Percentiles rank a stretch among this genome's conserved stretches.
Evolutionary conservation across 2,888 invertebrate genomes (phyloP).

Genomic region (Meliscaeva auricollis): DNA sequence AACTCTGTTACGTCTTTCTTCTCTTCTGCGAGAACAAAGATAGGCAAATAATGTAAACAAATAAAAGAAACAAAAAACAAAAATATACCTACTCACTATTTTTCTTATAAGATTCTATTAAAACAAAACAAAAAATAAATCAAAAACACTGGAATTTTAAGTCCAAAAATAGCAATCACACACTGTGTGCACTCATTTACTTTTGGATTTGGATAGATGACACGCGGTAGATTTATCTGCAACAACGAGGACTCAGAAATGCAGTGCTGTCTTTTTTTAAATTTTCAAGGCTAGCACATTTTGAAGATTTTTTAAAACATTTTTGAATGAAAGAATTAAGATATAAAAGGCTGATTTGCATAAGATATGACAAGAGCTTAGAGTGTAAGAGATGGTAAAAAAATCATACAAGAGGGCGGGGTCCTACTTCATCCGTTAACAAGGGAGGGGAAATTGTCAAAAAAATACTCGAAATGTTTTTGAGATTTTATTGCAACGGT

Average conservation of each 20-base stretch:
- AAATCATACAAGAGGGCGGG: no score
- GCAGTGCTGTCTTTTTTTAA: background rate
- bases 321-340: no score
- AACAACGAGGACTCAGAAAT: conserved; percentile 19
- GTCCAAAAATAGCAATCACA: conserved; percentile 67
- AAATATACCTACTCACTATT: no score
- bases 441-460: no score
- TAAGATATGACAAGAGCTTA: no score
- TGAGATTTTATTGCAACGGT: no score
- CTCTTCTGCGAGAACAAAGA: background rate
- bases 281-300: background rate
- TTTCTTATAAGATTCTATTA: background rate
- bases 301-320: background rate
- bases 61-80: background rate
- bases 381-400: no score
- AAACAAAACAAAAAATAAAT: background rate
- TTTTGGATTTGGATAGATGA: conserved; percentile 45
- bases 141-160: conserved; percentile 48
- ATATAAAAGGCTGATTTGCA: no score
- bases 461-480: no score
- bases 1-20: background rate
- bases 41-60: background rate
- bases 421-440: no score
- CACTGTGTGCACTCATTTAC: conserved; percentile 44
- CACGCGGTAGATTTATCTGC: conserved; percentile 76